These are phyloP conservation scores for Araneus ventricosus DNA, from an alignment of 1,140 invertebrate species.

Conservation along the genomic window DNA sequence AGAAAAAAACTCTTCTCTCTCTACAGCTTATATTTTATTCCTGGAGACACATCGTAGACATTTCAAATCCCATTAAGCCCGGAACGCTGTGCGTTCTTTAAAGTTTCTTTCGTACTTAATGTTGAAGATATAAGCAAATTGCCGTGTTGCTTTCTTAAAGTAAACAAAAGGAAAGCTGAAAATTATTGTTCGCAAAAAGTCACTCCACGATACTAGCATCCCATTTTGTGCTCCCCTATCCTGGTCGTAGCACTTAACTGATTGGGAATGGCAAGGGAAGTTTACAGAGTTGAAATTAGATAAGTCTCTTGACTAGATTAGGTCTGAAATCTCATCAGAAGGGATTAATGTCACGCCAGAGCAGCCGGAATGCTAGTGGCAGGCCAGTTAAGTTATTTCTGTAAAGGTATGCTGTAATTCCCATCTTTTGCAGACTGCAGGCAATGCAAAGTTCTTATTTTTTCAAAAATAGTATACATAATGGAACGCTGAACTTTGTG, in stretches of 20 bases:
- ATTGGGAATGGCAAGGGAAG: background rate
- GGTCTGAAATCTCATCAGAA: background rate
- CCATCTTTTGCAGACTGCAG: background rate
- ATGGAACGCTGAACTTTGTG: too few relatives aligned
- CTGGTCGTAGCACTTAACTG: background rate
- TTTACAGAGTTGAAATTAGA: background rate
- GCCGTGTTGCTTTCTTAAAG: background rate
- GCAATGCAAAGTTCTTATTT: too few relatives aligned
- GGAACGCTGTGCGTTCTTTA: too few relatives aligned
- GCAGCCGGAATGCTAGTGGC: background rate
- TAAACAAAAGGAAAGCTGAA: background rate
- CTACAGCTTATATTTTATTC: too few relatives aligned
- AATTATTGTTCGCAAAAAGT: background rate
- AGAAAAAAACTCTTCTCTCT: too few relatives aligned
- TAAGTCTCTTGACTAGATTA: slow-evolving; percentile 7
- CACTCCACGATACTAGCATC: too few relatives aligned
- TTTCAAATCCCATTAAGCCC: too few relatives aligned
- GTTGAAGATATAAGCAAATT: too few relatives aligned
- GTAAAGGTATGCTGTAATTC: background rate
- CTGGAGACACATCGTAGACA: too few relatives aligned
- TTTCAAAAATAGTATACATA: too few relatives aligned
- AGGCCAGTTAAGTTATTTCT: background rate
- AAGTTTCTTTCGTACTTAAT: too few relatives aligned
- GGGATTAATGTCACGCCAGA: background rate
- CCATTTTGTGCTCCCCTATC: too few relatives aligned